These are phyloP conservation scores for Telmatochromis brachygnathus DNA, from an alignment of 2,113 vertebrate species.

Conservation along the genomic window DNA sequence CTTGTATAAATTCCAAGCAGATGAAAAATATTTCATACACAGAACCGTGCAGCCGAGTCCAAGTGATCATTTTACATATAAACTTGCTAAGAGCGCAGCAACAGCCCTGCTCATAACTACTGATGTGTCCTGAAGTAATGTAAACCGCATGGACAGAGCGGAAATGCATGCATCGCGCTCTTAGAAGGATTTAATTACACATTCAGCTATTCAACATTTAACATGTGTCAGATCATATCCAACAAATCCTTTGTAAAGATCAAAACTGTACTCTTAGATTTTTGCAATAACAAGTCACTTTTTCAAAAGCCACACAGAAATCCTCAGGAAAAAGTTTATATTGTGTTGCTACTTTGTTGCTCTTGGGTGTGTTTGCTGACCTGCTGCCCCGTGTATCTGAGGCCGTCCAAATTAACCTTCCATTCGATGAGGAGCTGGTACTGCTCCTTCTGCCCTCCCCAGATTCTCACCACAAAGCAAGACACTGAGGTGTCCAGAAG, in stretches of 20 bases:
- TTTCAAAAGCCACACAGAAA: neutral
- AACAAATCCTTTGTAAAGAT: neutral
- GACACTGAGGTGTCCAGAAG: constrained; percentile 91
- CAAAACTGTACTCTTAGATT: neutral
- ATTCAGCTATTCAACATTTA: neutral
- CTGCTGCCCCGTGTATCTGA: constrained; percentile 94
- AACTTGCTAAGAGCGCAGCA: neutral
- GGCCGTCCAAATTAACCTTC: constrained; percentile 92
- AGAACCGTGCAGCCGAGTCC: neutral
- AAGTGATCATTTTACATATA: neutral
- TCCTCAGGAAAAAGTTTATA: neutral
- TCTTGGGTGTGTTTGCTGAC: constrained; percentile 53
- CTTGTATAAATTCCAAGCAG: neutral
- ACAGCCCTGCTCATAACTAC: neutral
- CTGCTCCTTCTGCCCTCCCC: constrained; percentile 85
- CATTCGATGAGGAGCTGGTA: constrained; percentile 92
- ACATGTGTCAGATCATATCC: neutral
- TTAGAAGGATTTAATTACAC: neutral
- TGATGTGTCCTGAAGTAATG: neutral
- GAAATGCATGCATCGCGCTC: neutral
- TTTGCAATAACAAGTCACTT: neutral
- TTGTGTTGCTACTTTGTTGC: rapidly evolving
- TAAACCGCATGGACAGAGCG: neutral
- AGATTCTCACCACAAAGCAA: constrained; percentile 92
- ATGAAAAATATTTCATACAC: neutral